phyloP scores from a whole-genome alignment of 1,140 invertebrate genomes.

The Micrasema minimum region DNA sequence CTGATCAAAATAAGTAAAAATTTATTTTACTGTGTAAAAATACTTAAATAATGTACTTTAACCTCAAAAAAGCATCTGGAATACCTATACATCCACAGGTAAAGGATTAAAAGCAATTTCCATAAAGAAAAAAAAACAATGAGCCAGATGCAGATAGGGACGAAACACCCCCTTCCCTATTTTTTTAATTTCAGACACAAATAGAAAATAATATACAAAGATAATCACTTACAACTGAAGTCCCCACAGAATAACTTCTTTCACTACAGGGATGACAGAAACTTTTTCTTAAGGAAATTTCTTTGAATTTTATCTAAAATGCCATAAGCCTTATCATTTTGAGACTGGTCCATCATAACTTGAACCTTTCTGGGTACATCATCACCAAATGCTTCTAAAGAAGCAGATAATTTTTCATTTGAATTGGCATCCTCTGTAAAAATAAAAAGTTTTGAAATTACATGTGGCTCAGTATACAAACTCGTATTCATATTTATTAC shows the following conservation, averaged over 20 bases:
- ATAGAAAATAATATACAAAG: background rate
- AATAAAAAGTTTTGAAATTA: background rate
- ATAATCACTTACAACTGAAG: slow-evolving; percentile 19
- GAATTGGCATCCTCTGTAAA: slow-evolving; percentile 1
- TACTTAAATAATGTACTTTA: too few relatives aligned
- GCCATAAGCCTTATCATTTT: slow-evolving; percentile 20
- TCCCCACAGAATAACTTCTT: slow-evolving; percentile 21
- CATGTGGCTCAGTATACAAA: too few relatives aligned
- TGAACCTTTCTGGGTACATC: slow-evolving; percentile 18
- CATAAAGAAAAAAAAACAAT: too few relatives aligned
- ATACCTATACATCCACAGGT: too few relatives aligned
- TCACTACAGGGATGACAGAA: slow-evolving; percentile 1
- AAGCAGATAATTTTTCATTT: background rate
- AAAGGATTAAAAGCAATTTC: too few relatives aligned
- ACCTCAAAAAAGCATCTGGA: too few relatives aligned
- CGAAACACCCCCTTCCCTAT: too few relatives aligned
- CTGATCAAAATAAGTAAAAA: too few relatives aligned
- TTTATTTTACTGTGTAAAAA: too few relatives aligned
- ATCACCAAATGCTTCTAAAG: slow-evolving; percentile 5
- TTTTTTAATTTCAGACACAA: too few relatives aligned
- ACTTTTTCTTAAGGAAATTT: slow-evolving; percentile 11
- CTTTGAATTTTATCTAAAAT: slow-evolving; percentile 17
- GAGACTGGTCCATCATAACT: slow-evolving; percentile 29
- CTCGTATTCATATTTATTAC: too few relatives aligned
- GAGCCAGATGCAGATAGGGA: too few relatives aligned